Base-by-base conservation (phyloP, 2,888 invertebrate genomes). In the Stenolophus ochropezus region DNA sequence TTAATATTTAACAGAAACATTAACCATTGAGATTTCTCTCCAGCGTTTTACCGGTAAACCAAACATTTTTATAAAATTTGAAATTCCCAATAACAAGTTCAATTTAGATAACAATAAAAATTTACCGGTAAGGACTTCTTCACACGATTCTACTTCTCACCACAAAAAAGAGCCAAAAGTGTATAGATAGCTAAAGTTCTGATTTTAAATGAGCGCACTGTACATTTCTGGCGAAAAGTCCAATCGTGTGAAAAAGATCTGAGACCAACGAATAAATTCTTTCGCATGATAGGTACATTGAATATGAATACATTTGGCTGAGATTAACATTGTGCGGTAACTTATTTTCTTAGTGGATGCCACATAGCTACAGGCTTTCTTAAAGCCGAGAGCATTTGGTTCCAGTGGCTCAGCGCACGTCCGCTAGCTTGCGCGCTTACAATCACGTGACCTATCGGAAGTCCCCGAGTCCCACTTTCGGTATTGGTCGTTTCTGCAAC, bases 291-390 rank as follows among this genome's bases (percentile, higher is more conserved):
- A 61, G 61, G 61, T 61, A 61, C 61, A 61, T 61, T 61, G 61
- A 42, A 42, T 42, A 42, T 42, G 33, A 61, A 61, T 61, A 61
- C 61, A 61, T 61, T 61, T 61, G 61, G 61, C 61, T 61, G 61
- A 61, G 25, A 61, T 61, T 20, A 61, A 61, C 23, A 61, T 61
- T 61, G 61, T 61, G 61, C 61, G 61, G 61, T 61, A 27, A 74
- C 76, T 86, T 88, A 89, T 84, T 89, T 92, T 85, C 94, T 90
- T 56, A 96, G 89, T 42, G 94, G 92, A 88, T 96, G 96, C 96
- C 96, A 96, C 95, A 96, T 96, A 33, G 95, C 94, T 5, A 95
- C 93, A 0, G 96, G 96, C 87, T 95, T 95, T 83, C 96, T 91
- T 61, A 95, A 90, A 16, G 95, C 94, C 42, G 94, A 92, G 87